Conservation (phyloP, 2,113 vertebrate species). For the Sceloporus undulatus region DNA sequence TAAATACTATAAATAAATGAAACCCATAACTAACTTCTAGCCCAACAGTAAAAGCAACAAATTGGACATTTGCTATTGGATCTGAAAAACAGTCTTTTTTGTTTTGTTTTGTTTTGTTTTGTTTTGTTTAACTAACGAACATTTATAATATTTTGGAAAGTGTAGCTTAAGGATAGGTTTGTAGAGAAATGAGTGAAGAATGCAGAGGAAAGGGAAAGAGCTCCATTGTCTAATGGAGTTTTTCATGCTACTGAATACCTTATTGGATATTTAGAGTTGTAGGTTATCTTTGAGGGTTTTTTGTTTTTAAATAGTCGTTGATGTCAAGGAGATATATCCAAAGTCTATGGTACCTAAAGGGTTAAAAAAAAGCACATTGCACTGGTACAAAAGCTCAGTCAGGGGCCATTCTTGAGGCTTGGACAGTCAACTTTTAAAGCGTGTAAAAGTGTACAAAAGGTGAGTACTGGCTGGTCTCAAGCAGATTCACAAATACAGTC, state of each 20-base stretch:
- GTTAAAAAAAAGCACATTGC: conserved; percentile 73
- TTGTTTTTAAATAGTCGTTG: conserved; percentile 34
- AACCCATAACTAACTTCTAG: conserved; percentile 16
- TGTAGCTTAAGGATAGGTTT: background rate
- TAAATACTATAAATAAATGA: background rate
- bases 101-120: too few relatives aligned
- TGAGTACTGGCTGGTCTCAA: conserved; percentile 88
- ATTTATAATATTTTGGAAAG: background rate
- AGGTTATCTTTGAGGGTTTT: background rate
- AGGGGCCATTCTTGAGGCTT: conserved; percentile 82
- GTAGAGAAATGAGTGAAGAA: background rate
- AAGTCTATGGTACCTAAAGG: conserved; percentile 79
- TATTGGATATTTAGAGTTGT: background rate
- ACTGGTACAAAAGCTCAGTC: conserved; percentile 78
- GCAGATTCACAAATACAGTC: conserved; percentile 82
- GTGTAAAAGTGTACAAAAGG: conserved; percentile 82
- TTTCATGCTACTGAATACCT: background rate
- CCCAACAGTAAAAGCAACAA: conserved; percentile 51
- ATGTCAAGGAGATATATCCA: conserved; percentile 21
- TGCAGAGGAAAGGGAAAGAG: too few relatives aligned
- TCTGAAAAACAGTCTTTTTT: background rate
- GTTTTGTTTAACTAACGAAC: background rate
- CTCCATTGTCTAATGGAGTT: background rate
- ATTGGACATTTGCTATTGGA: background rate
- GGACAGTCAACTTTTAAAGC: conserved; percentile 80